phyloP scores from a whole-genome alignment of 2,888 invertebrate genomes.

The Ernsta delagoae region DNA sequence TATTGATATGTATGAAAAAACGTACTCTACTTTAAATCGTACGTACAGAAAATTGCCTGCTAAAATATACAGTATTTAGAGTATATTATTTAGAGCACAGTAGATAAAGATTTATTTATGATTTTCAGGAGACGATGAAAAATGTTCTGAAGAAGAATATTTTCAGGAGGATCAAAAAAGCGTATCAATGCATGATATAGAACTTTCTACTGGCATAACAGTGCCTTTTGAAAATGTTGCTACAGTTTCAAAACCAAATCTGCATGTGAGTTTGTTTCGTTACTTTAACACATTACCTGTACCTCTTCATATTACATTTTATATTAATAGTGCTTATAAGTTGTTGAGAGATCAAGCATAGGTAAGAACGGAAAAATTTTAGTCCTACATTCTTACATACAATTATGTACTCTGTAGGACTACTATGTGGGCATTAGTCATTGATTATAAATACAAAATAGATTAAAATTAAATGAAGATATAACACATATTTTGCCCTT shows the following conservation, averaged over 20 bases:
- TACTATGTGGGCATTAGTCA: too few relatives aligned
- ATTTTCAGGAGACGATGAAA: slow-evolving; percentile 70
- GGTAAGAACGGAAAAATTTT: too few relatives aligned
- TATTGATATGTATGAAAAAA: slow-evolving; percentile 46
- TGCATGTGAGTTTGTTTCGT: neutral
- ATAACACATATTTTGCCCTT: neutral
- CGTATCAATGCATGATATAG: slow-evolving; percentile 68
- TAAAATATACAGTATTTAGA: neutral
- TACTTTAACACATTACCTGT: neutral
- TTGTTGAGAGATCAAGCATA: too few relatives aligned
- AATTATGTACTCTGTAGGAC: too few relatives aligned
- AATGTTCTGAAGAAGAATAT: slow-evolving; percentile 69
- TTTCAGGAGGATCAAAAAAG: slow-evolving; percentile 67
- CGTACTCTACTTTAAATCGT: slow-evolving; percentile 67
- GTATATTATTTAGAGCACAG: too few relatives aligned
- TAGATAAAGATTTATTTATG: neutral
- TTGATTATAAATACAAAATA: too few relatives aligned
- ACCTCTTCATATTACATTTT: too few relatives aligned
- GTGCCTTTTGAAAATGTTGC: slow-evolving; percentile 47
- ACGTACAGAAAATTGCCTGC: slow-evolving; percentile 45
- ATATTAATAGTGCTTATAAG: too few relatives aligned
- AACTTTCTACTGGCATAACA: slow-evolving; percentile 56
- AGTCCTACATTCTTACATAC: too few relatives aligned
- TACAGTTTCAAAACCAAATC: slow-evolving; percentile 1
- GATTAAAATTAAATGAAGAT: too few relatives aligned